phyloP scores from a whole-genome alignment of 1,140 invertebrate species.

The Magallana gigas region DNA sequence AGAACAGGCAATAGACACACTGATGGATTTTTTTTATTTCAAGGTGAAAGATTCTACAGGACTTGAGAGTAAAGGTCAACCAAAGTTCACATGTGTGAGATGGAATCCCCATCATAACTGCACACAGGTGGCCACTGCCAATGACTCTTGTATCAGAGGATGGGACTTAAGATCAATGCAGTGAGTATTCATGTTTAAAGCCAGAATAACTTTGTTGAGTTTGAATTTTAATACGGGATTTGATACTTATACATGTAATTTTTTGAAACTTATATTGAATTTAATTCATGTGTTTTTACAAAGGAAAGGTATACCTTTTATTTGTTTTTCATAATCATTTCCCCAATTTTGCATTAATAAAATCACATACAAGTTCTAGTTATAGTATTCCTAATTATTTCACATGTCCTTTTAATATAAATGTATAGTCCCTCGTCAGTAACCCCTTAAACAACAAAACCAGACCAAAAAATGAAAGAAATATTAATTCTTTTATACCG shows the following conservation, averaged over 20 bases:
- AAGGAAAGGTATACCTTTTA: too few species aligned
- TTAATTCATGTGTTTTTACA: too few species aligned
- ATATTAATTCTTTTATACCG: too few species aligned
- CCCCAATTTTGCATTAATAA: too few species aligned
- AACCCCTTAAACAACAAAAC: too few species aligned
- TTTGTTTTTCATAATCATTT: too few species aligned
- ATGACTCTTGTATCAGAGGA: slow-evolving; percentile 90
- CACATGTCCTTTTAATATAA: too few species aligned
- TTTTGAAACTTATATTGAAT: not conserved
- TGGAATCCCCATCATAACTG: slow-evolving; percentile 97
- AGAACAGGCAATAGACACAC: too few species aligned
- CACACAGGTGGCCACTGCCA: slow-evolving; percentile 89
- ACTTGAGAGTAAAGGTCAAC: slow-evolving; percentile 85
- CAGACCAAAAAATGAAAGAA: too few species aligned
- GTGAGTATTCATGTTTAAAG: slow-evolving; percentile 64
- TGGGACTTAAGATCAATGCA: slow-evolving; percentile 89
- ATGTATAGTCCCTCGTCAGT: too few species aligned
- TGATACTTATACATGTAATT: not conserved
- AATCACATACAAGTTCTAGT: too few species aligned
- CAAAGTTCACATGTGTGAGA: slow-evolving; percentile 89
- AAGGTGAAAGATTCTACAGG: slow-evolving; percentile 71
- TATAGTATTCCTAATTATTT: too few species aligned
- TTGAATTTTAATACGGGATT: not conserved
- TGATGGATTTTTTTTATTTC: not conserved
- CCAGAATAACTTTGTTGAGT: not conserved